Conservation (phyloP, 2,888 invertebrate genomes). For the Ectemnius cavifrons region DNA sequence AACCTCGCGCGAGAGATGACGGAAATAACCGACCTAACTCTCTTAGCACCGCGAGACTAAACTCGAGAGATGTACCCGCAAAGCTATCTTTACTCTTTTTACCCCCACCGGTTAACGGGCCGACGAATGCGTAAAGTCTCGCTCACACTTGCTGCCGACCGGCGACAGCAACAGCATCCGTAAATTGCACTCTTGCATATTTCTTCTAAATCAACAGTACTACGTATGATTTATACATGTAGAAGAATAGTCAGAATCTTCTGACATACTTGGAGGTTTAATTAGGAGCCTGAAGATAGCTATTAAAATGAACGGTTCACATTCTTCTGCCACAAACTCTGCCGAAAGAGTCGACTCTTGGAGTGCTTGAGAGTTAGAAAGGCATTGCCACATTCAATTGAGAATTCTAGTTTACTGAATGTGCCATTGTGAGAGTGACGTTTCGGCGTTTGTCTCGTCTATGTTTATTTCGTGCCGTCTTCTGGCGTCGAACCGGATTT, state of each 20-base stretch:
- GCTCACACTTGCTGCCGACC: conserved; percentile 51
- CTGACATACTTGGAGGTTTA: too few species aligned
- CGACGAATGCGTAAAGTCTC: conserved; percentile 45
- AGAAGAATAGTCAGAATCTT: too few species aligned
- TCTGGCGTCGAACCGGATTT: conserved; percentile 69
- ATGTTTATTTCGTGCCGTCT: conserved; percentile 63
- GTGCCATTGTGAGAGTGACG: conserved; percentile 44
- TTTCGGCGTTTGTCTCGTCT: conserved; percentile 55
- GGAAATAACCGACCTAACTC: conserved; percentile 68
- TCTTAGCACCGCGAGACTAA: conserved; percentile 57
- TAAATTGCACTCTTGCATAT: background rate
- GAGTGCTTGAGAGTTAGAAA: too few species aligned
- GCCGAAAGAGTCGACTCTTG: too few species aligned
- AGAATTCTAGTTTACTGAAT: conserved; percentile 23
- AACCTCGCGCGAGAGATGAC: conserved; percentile 66
- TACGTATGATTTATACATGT: too few species aligned
- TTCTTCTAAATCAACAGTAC: too few species aligned
- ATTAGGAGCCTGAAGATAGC: too few species aligned
- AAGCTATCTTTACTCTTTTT: conserved; percentile 61
- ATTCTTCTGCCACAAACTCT: too few species aligned
- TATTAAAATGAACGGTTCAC: too few species aligned
- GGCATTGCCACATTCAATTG: too few species aligned
- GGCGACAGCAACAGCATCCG: conserved; percentile 35
- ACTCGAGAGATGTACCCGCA: conserved; percentile 57
- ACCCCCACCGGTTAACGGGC: conserved; percentile 37